phyloP scores from a whole-genome alignment of 1,140 invertebrate genomes.

The Drosophila gunungcola region DNA sequence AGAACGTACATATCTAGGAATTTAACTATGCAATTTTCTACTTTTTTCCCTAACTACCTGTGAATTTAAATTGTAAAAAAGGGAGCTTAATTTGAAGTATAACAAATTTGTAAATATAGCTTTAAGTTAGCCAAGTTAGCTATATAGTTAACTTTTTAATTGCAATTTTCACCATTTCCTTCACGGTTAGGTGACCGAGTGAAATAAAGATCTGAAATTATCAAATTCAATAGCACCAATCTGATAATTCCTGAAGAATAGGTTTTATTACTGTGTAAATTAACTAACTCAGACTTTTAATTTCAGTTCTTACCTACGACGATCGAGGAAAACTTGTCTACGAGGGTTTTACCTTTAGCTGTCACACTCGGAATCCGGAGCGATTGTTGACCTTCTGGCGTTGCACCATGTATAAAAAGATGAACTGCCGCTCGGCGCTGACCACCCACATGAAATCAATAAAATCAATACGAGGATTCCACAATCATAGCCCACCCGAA shows the following conservation, averaged over 20 bases:
- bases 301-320: conserved; percentile 63
- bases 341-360: conserved; percentile 49
- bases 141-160: not conserved
- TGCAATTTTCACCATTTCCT: not conserved
- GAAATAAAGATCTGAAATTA: conserved; percentile 56
- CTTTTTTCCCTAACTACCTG: not conserved
- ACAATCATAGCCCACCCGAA: conserved; percentile 63
- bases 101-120: conserved; percentile 5
- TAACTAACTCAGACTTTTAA: not conserved
- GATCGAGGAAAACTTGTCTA: conserved; percentile 73
- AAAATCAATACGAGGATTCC: conserved; percentile 24
- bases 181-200: conserved; percentile 13
- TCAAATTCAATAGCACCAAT: not conserved
- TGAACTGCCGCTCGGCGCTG: conserved; percentile 48
- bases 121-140: not conserved
- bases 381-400: conserved; percentile 66
- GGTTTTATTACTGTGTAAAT: not conserved
- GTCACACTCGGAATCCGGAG: conserved; percentile 41
- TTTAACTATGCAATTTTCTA: not conserved
- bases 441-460: conserved; percentile 62
- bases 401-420: conserved; percentile 61
- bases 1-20: conserved; percentile 5
- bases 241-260: conserved; percentile 15
- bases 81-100: not conserved
- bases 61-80: not conserved